These are phyloP conservation scores for Microcebus ravelobensis DNA, from an alignment of 2,113 vertebrate species.

Conservation along the genomic window DNA sequence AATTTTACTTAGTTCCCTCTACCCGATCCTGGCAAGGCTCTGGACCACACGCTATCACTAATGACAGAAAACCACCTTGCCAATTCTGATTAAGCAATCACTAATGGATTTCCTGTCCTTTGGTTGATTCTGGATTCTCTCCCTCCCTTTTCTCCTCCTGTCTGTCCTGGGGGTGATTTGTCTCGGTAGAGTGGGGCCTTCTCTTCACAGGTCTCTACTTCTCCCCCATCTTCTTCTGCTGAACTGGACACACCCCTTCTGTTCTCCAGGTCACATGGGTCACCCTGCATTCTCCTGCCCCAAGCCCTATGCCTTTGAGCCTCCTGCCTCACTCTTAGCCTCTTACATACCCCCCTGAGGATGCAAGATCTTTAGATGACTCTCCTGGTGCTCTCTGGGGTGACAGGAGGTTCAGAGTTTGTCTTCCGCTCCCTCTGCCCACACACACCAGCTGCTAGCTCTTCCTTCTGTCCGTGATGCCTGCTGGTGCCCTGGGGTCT, in stretches of 20 bases:
- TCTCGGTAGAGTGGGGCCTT: neutral
- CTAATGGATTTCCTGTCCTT: neutral
- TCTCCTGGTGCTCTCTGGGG: neutral
- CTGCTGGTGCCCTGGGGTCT: neutral
- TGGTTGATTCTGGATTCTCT: neutral
- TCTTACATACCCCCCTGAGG: neutral
- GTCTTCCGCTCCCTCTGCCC: neutral
- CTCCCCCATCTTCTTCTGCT: neutral
- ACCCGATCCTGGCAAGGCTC: neutral
- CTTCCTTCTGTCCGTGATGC: neutral
- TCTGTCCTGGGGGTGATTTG: neutral
- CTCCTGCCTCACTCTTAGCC: neutral
- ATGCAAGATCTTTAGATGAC: neutral
- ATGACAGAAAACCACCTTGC: neutral
- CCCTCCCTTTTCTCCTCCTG: neutral
- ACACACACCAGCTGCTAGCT: neutral
- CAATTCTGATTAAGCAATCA: neutral
- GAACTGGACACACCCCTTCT: neutral
- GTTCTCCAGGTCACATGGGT: neutral
- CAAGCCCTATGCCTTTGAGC: neutral
- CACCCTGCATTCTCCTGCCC: neutral
- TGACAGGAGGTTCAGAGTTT: neutral
- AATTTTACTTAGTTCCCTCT: neutral
- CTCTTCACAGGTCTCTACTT: neutral
- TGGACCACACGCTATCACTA: neutral